A percentile compares a stretch with the other conserved stretches of the same genome.
Conservation (phyloP, 2,888 invertebrate genomes). For the Troides helena region DNA sequence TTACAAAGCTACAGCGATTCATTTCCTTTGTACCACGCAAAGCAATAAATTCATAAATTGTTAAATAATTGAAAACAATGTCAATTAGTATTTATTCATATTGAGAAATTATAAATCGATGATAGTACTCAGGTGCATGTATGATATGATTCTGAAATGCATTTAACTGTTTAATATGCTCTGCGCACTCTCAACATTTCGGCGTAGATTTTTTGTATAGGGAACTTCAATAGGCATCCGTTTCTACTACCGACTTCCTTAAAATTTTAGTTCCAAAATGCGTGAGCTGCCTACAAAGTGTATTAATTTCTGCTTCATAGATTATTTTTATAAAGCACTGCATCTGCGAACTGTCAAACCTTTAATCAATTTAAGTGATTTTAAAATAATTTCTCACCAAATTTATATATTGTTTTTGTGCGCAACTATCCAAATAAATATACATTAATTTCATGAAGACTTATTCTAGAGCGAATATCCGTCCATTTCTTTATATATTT, state of each 20-base stretch:
- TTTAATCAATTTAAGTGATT: neutral
- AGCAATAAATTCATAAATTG: neutral
- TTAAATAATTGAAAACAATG: no score
- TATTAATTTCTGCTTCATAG: slow-evolving; percentile 9
- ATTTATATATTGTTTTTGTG: neutral
- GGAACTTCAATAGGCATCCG: slow-evolving; percentile 21
- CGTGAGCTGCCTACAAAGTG: slow-evolving; percentile 21
- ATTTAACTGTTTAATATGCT: slow-evolving; percentile 20
- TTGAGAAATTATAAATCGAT: no score
- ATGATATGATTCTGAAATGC: slow-evolving; percentile 3
- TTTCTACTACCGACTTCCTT: slow-evolving; percentile 20
- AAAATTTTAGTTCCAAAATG: slow-evolving; percentile 2
- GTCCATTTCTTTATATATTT: slow-evolving; percentile 15
- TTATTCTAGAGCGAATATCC: neutral
- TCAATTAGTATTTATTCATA: no score
- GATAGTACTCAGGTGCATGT: no score
- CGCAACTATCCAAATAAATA: neutral
- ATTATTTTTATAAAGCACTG: slow-evolving; percentile 2
- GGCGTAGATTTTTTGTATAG: slow-evolving; percentile 21
- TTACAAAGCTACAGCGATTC: neutral
- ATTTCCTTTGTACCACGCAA: neutral
- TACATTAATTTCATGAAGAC: neutral
- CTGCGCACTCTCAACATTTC: slow-evolving; percentile 1
- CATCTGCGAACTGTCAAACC: slow-evolving; percentile 1
- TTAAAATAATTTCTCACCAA: neutral